Percentiles rank a stretch among this genome's conserved stretches.
Evolutionary conservation across 2,888 invertebrate species (phyloP).

Genomic region (Cylloceria caligata): DNA sequence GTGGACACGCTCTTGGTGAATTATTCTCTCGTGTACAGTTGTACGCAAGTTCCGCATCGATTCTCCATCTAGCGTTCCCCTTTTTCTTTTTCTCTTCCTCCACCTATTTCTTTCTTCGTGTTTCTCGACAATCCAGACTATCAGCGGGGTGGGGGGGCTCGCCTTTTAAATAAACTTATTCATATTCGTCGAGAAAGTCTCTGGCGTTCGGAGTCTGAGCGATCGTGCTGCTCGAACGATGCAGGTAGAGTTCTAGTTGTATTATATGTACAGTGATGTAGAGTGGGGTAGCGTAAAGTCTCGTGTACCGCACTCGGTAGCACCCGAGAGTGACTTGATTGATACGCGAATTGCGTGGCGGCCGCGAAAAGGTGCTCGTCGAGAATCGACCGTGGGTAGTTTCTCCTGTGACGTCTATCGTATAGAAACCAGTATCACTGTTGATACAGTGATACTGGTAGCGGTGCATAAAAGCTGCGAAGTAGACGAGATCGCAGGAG

Average conservation of each 20-base stretch:
- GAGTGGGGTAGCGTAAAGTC: not conserved
- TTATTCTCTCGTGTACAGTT: constrained; percentile 5
- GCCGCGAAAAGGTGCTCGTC: constrained; percentile 74
- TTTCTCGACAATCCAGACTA: not conserved
- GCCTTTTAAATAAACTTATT: constrained; percentile 14
- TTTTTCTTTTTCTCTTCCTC: not conserved
- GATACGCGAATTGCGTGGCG: constrained; percentile 81
- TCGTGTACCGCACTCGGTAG: constrained; percentile 61
- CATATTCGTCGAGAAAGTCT: constrained; percentile 20
- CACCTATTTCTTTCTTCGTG: not conserved
- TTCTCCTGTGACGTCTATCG: not conserved
- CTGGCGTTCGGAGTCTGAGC: constrained; percentile 3
- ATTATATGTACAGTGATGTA: constrained; percentile 23
- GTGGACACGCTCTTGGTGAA: constrained; percentile 29
- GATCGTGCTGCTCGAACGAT: constrained; percentile 5
- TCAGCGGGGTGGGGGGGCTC: not conserved
- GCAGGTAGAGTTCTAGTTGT: constrained; percentile 22
- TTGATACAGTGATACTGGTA: not conserved
- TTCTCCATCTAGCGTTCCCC: not conserved
- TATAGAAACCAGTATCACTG: not conserved
- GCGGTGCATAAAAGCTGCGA: constrained; percentile 38
- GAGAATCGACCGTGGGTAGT: constrained; percentile 58
- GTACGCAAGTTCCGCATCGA: not conserved
- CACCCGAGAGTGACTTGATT: constrained; percentile 75
- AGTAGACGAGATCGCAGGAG: constrained; percentile 34